A percentile compares a stretch with the other conserved stretches of the same genome.
These are phyloP conservation scores for Zophobas morio DNA, from an alignment of 1,140 invertebrate genomes.

Conservation along the genomic window DNA sequence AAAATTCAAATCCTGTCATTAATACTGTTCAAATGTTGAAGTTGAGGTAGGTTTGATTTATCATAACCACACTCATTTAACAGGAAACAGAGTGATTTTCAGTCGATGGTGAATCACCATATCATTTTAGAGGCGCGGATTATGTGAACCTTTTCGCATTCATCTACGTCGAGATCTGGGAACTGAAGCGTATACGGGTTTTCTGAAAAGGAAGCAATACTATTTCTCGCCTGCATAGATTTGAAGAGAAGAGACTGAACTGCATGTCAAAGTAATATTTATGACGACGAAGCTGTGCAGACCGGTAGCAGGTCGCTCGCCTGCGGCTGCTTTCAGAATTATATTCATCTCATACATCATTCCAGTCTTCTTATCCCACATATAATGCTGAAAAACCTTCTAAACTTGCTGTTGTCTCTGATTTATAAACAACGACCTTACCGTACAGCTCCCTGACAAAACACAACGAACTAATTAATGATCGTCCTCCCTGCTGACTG, in stretches of 20 bases:
- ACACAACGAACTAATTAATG: slow-evolving; percentile 35
- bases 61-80: no score
- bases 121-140: not conserved
- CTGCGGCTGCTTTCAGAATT: slow-evolving; percentile 44
- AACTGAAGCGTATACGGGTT: slow-evolving; percentile 23
- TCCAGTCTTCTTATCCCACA: slow-evolving; percentile 24
- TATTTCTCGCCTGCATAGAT: slow-evolving; percentile 50
- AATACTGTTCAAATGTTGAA: no score
- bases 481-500: not conserved
- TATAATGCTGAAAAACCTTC: slow-evolving; percentile 18
- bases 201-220: slow-evolving; percentile 45
- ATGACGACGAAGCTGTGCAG: slow-evolving; percentile 9
- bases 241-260: slow-evolving; percentile 43
- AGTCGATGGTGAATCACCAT: not conserved
- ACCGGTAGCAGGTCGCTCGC: slow-evolving; percentile 40
- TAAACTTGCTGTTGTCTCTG: not conserved
- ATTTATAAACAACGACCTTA: slow-evolving; percentile 16
- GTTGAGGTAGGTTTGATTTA: no score
- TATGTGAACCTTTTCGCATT: slow-evolving; percentile 6
- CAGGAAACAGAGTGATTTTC: no score
- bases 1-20: no score
- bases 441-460: not conserved
- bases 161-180: slow-evolving; percentile 3
- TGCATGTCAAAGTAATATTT: slow-evolving; percentile 52
- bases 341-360: slow-evolving; percentile 48